These are phyloP conservation scores for Aromia moschata DNA, from an alignment of 2,888 invertebrate genomes.

Conservation along the genomic window DNA sequence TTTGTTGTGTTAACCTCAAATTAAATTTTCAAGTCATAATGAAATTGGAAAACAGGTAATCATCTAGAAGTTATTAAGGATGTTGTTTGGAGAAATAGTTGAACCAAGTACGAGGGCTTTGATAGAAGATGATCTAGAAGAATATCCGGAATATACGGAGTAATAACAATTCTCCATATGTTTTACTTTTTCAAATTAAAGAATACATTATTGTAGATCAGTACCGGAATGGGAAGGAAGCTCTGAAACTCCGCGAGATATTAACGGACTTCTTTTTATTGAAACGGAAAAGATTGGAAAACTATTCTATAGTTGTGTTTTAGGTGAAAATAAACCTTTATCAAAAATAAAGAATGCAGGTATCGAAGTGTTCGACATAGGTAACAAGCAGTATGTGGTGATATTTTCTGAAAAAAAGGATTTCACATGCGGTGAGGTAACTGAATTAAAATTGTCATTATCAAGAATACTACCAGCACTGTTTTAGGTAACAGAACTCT, in stretches of 20 bases:
- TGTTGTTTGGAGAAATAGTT: constrained; percentile 60
- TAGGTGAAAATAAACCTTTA: constrained; percentile 31
- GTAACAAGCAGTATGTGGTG: constrained; percentile 41
- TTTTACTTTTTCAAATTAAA: constrained; percentile 9
- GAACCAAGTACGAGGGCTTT: constrained; percentile 59
- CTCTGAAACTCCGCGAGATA: constrained; percentile 33
- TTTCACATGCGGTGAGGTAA: constrained; percentile 50
- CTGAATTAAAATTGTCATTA: constrained; percentile 5
- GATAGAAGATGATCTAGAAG: constrained; percentile 56
- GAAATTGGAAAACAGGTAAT: no score
- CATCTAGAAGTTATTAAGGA: not conserved
- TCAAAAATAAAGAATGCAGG: constrained; percentile 37
- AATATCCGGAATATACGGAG: constrained; percentile 50
- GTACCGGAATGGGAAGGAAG: constrained; percentile 44
- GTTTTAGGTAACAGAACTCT: constrained; percentile 54
- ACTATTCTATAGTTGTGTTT: constrained; percentile 35
- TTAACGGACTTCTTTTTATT: constrained; percentile 45
- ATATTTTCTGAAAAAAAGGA: constrained; percentile 37
- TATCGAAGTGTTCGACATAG: constrained; percentile 41
- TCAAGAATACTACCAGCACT: no score
- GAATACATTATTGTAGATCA: constrained; percentile 33
- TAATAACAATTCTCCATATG: constrained; percentile 32
- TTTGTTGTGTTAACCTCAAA: not conserved
- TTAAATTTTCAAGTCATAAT: no score
- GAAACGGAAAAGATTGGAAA: constrained; percentile 42